Conservation (phyloP, 2,113 vertebrate species). For the Ctenodactylus gundi region DNA sequence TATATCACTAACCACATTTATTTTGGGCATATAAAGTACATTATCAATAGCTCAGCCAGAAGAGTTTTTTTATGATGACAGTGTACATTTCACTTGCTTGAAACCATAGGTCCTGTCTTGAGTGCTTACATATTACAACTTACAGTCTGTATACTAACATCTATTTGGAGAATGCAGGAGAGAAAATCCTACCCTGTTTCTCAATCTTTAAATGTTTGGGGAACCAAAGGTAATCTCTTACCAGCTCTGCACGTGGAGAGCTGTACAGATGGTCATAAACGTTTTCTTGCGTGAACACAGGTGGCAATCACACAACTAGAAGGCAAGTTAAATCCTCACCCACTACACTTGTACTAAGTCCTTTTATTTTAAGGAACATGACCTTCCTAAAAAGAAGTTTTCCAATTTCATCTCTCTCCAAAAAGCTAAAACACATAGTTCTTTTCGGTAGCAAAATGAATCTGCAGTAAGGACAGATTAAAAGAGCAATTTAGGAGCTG, state of each 20-base stretch:
- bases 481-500: conserved; percentile 14
- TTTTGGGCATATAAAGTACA: conserved; percentile 2
- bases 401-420: conserved; percentile 7
- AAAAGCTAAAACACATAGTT: conserved; percentile 47
- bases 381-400: conserved; percentile 61
- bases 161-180: neutral
- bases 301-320: conserved; percentile 33
- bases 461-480: conserved; percentile 14
- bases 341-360: conserved; percentile 38
- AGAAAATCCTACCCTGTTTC: neutral
- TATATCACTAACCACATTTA: neutral
- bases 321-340: conserved; percentile 49
- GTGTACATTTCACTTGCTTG: neutral
- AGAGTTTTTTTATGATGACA: neutral
- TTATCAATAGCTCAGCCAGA: conserved; percentile 3
- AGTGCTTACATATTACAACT: neutral
- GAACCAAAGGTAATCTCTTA: conserved; percentile 27
- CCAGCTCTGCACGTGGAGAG: neutral
- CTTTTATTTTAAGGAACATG: conserved; percentile 67
- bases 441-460: conserved; percentile 26
- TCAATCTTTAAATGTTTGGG: conserved; percentile 27
- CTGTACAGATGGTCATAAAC: conserved; percentile 48
- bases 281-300: neutral
- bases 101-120: neutral
- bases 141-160: neutral